Conservation (phyloP, 1,140 invertebrate genomes). For the Luehdorfia chinensis region DNA sequence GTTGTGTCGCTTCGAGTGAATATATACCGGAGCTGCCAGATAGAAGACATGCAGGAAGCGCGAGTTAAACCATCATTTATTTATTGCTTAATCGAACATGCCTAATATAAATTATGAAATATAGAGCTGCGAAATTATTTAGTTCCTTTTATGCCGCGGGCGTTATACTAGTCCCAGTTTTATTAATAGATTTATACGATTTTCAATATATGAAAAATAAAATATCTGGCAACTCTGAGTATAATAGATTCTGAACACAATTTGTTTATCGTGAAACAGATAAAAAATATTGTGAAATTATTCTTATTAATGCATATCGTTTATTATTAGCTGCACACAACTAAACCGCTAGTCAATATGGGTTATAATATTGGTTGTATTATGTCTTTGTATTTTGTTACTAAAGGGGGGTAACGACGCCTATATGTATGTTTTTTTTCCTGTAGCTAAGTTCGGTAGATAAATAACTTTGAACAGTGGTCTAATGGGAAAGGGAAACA, state of each 20-base stretch:
- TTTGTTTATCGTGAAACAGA: slow-evolving; percentile 1
- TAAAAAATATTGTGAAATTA: too few species aligned
- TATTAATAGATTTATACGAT: not conserved
- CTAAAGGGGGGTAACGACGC: too few species aligned
- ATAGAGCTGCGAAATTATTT: not conserved
- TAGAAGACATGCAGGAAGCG: not conserved
- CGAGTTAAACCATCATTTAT: not conserved
- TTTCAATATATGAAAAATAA: not conserved
- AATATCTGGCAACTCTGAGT: slow-evolving; percentile 8
- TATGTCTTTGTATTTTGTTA: not conserved
- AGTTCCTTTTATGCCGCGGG: not conserved
- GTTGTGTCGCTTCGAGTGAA: slow-evolving; percentile 1
- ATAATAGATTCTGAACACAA: not conserved
- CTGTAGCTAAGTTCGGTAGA: too few species aligned
- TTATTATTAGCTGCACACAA: slow-evolving; percentile 26
- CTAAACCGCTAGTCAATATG: slow-evolving; percentile 23
- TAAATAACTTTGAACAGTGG: too few species aligned
- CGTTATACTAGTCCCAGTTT: slow-evolving; percentile 9
- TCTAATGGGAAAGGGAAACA: too few species aligned
- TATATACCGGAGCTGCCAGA: slow-evolving; percentile 6
- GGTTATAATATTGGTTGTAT: slow-evolving; percentile 10
- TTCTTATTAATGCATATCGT: slow-evolving; percentile 16
- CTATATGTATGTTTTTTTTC: too few species aligned
- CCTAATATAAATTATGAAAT: not conserved
- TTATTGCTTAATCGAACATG: not conserved